These are phyloP conservation scores for Hystrix cristata DNA, from an alignment of 2,113 vertebrate genomes.

Conservation along the genomic window DNA sequence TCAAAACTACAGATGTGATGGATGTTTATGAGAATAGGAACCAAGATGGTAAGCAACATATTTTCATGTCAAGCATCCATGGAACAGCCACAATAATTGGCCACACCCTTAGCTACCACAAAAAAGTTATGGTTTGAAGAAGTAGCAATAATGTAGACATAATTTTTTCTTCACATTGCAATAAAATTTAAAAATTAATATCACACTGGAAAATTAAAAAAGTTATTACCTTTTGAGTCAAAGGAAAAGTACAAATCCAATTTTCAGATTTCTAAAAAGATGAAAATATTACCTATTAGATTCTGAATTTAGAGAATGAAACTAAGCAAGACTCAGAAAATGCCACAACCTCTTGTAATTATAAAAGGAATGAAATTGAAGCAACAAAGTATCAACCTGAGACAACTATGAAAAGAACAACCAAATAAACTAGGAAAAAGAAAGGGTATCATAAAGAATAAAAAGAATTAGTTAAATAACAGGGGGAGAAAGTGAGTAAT, in stretches of 20 bases:
- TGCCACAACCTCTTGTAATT: background rate
- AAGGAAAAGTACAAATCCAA: constrained; percentile 45
- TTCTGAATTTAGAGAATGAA: constrained; percentile 19
- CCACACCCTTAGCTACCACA: background rate
- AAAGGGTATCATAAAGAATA: background rate
- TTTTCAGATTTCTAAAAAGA: background rate
- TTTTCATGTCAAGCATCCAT: background rate
- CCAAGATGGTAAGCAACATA: background rate
- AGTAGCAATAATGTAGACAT: background rate
- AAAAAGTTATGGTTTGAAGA: constrained; percentile 46
- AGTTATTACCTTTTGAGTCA: background rate
- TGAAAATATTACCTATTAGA: background rate
- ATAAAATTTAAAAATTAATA: background rate
- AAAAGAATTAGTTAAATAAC: background rate
- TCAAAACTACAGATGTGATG: background rate
- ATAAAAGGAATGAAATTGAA: background rate
- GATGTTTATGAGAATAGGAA: background rate
- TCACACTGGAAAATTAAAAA: background rate
- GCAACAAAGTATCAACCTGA: background rate
- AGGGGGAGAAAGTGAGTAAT: background rate
- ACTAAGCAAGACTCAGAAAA: background rate
- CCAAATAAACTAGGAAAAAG: background rate
- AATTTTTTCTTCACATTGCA: background rate
- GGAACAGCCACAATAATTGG: background rate
- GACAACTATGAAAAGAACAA: background rate